Conservation (phyloP, 2,113 vertebrate species). For the Channa argus region DNA sequence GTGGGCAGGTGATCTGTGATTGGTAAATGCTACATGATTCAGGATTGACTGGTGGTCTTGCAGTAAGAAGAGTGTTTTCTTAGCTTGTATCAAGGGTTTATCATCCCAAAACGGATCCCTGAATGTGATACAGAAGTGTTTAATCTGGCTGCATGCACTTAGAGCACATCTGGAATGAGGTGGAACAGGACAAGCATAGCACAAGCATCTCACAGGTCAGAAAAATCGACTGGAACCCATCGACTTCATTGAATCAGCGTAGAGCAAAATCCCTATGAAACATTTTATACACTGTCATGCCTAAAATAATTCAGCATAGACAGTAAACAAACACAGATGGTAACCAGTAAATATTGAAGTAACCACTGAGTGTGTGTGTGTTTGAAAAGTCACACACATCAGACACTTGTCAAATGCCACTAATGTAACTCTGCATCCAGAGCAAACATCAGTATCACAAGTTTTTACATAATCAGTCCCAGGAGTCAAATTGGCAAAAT, state of each 20-base stretch:
- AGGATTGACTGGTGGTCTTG: not conserved
- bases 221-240: conserved; percentile 6
- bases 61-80: not conserved
- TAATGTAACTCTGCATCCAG: conserved; percentile 28
- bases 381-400: not conserved
- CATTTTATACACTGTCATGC: not conserved
- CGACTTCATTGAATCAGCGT: not conserved
- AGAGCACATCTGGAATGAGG: conserved; percentile 7
- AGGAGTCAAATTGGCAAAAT: not conserved
- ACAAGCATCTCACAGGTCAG: not conserved
- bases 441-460: too few species aligned
- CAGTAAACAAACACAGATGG: not conserved
- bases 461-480: not conserved
- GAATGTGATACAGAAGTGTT: conserved; percentile 27
- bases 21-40: not conserved
- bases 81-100: not conserved
- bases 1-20: not conserved
- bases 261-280: conserved; percentile 5
- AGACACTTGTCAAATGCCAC: not conserved
- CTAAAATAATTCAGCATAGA: not conserved
- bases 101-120: not conserved
- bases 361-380: not conserved
- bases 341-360: not conserved
- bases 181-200: not conserved
- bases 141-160: not conserved